These are phyloP conservation scores for Sternarchorhynchus goeldii DNA, from an alignment of 2,797 vertebrate species.

Conservation along the genomic window DNA sequence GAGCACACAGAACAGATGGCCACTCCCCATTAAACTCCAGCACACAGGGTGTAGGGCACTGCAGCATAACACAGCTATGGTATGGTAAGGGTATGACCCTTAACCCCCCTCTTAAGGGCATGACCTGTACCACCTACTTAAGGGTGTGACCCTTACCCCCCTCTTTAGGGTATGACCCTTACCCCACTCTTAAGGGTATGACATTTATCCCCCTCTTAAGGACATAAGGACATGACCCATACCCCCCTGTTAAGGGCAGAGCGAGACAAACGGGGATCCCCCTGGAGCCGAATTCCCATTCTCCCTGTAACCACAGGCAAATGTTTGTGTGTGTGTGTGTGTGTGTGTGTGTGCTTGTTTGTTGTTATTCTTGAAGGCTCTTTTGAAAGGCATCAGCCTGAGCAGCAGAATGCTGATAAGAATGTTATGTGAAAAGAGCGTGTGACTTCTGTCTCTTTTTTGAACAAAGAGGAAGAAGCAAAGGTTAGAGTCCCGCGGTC, in stretches of 20 bases:
- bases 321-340: background rate
- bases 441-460: conserved; percentile 35
- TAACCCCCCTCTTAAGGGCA: no score
- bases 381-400: conserved; percentile 39
- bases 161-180: no score
- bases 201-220: no score
- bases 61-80: conserved; percentile 12
- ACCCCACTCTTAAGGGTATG: no score
- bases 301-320: conserved; percentile 8
- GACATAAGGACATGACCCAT: no score
- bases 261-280: conserved; percentile 26
- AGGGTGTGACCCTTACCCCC: no score
- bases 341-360: background rate
- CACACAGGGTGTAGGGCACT: conserved; percentile 52
- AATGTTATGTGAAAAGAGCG: conserved; percentile 44
- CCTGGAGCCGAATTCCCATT: conserved; percentile 25
- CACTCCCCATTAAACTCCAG: conserved; percentile 57
- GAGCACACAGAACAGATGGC: conserved; percentile 62
- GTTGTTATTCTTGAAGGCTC: conserved; percentile 30
- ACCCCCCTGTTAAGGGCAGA: conserved; percentile 1
- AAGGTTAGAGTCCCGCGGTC: conserved; percentile 53
- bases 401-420: conserved; percentile 52
- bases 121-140: no score
- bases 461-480: conserved; percentile 41
- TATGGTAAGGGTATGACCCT: no score